Conservation (phyloP, 2,888 invertebrate genomes). For the Rugalucina vietnamica region DNA sequence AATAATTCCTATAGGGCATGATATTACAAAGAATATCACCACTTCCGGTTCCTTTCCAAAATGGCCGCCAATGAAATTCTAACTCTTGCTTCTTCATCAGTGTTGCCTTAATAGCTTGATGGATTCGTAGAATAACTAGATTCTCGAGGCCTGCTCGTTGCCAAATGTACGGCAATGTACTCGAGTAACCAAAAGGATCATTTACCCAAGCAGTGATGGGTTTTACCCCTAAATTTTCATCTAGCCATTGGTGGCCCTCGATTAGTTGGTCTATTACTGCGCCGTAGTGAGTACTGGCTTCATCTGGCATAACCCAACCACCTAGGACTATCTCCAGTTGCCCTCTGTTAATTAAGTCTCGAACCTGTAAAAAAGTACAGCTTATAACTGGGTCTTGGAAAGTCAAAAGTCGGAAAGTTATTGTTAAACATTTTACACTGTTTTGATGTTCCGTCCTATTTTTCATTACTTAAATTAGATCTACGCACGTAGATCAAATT, state of each 20-base stretch:
- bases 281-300: conserved; percentile 68
- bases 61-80: conserved; percentile 94
- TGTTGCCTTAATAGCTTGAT: conserved; percentile 92
- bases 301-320: conserved; percentile 74
- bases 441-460: no score
- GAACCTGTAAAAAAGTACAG: no score
- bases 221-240: conserved; percentile 58
- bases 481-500: no score
- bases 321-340: conserved; percentile 77
- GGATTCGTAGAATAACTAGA: conserved; percentile 74
- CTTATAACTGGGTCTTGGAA: no score
- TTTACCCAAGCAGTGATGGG: conserved; percentile 77
- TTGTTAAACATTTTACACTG: no score
- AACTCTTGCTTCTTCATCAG: conserved; percentile 92
- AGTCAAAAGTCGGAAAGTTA: no score
- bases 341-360: conserved; percentile 54
- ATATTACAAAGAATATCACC: conserved; percentile 93
- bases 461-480: no score
- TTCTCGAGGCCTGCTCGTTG: conserved; percentile 73
- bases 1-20: conserved; percentile 98
- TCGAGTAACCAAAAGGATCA: conserved; percentile 81
- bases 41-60: conserved; percentile 85
- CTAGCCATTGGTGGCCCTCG: conserved; percentile 75
- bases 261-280: conserved; percentile 77
- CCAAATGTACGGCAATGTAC: conserved; percentile 74